phyloP scores from a whole-genome alignment of 37 sponge, comb jelly and placozoan genomes.

The Oopsacas minuta region DNA sequence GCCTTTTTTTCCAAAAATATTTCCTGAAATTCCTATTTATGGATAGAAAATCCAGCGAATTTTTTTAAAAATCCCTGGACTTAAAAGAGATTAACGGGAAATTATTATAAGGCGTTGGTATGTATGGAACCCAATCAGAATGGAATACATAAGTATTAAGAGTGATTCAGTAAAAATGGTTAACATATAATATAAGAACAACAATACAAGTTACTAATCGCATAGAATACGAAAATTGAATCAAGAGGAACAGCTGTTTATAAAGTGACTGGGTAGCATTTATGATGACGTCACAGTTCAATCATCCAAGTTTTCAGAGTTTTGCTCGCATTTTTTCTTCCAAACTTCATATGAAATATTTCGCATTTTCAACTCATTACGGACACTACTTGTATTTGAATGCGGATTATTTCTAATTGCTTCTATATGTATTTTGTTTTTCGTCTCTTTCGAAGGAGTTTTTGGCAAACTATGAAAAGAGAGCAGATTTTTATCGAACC shows the following conservation, averaged over 20 bases:
- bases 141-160: not conserved
- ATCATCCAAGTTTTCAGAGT: not conserved
- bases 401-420: not conserved
- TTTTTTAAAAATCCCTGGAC: too few relatives aligned
- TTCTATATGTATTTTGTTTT: not conserved
- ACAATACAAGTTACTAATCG: not conserved
- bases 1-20: too few relatives aligned
- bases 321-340: not conserved
- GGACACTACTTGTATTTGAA: not conserved
- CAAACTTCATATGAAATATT: not conserved
- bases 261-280: not conserved
- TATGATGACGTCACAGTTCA: not conserved
- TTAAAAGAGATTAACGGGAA: too few relatives aligned
- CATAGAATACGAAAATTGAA: not conserved
- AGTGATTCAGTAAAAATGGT: not conserved
- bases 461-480: not conserved
- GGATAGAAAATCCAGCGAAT: too few relatives aligned
- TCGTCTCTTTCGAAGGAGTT: not conserved
- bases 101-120: too few relatives aligned
- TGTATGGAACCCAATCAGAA: not conserved
- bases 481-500: too few relatives aligned
- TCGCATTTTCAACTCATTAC: slow-evolving; percentile 14
- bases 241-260: not conserved
- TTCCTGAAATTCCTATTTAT: too few relatives aligned
- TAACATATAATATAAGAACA: not conserved